phyloP scores from a whole-genome alignment of 2,113 vertebrate genomes.

The Desmodus rotundus region DNA sequence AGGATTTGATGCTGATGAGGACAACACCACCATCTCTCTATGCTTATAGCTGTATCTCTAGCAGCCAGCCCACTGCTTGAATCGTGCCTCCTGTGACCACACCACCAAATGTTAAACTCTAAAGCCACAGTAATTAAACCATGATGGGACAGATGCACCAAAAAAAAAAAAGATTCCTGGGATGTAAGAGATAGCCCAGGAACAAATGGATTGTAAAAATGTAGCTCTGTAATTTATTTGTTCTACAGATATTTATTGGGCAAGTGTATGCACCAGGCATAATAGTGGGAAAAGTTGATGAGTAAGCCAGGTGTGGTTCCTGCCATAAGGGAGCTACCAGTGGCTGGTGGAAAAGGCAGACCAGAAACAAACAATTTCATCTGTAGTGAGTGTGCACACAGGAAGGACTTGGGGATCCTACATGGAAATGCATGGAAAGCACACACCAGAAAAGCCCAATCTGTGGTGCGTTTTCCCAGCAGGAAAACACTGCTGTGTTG shows the following conservation, averaged over 20 bases:
- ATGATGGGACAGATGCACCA: no score
- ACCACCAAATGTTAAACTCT: not conserved
- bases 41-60: not conserved
- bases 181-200: not conserved
- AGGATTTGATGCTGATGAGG: not conserved
- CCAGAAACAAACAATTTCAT: not conserved
- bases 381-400: not conserved
- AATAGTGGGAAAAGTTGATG: not conserved
- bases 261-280: not conserved
- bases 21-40: constrained; percentile 3
- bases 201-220: not conserved
- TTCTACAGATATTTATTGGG: not conserved
- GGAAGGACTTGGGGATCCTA: not conserved
- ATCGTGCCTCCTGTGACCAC: not conserved
- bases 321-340: not conserved
- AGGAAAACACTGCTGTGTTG: not conserved
- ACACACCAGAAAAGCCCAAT: not conserved
- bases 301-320: not conserved
- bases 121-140: not conserved
- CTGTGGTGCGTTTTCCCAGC: not conserved
- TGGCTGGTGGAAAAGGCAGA: not conserved
- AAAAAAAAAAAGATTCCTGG: not conserved
- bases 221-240: not conserved
- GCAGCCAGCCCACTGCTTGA: not conserved
- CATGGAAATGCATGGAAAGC: not conserved